Conservation (phyloP, 1,140 invertebrate genomes). For the Hyphantria cunea region DNA sequence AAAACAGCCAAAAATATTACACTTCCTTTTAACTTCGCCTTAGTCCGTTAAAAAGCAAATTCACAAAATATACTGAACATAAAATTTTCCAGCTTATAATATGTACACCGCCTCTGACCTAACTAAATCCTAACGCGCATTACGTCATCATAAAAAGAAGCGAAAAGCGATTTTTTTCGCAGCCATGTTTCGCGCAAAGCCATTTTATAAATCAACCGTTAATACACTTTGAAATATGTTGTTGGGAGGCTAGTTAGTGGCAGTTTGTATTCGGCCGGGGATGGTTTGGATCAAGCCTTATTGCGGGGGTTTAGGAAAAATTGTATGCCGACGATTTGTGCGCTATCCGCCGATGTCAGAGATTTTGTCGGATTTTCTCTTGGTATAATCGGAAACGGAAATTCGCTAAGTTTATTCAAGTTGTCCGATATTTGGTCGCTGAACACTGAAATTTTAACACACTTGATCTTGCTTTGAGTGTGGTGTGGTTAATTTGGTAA, state of each 20-base stretch:
- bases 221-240: constrained; percentile 57
- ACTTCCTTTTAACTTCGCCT: too few relatives aligned
- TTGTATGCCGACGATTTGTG: constrained; percentile 13
- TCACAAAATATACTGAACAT: too few relatives aligned
- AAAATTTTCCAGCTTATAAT: too few relatives aligned
- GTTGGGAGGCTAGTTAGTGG: constrained; percentile 40
- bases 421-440: constrained; percentile 8
- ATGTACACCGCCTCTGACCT: too few relatives aligned
- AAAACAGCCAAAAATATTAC: too few relatives aligned
- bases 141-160: constrained; percentile 29
- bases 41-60: too few relatives aligned
- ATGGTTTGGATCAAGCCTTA: constrained; percentile 23
- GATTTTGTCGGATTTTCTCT: background rate
- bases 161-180: constrained; percentile 21
- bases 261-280: constrained; percentile 50
- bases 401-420: too few relatives aligned
- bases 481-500: too few relatives aligned
- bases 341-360: background rate
- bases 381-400: too few relatives aligned
- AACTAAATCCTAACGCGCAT: constrained; percentile 22
- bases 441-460: background rate
- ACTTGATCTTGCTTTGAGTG: too few relatives aligned
- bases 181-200: constrained; percentile 27
- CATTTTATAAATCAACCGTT: constrained; percentile 58
- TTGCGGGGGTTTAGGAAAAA: constrained; percentile 27